Evolutionary conservation across 1,140 invertebrate species (phyloP), one percentile per base, ranked within the genome.

Genomic region (Dinoponera quadriceps): DNA sequence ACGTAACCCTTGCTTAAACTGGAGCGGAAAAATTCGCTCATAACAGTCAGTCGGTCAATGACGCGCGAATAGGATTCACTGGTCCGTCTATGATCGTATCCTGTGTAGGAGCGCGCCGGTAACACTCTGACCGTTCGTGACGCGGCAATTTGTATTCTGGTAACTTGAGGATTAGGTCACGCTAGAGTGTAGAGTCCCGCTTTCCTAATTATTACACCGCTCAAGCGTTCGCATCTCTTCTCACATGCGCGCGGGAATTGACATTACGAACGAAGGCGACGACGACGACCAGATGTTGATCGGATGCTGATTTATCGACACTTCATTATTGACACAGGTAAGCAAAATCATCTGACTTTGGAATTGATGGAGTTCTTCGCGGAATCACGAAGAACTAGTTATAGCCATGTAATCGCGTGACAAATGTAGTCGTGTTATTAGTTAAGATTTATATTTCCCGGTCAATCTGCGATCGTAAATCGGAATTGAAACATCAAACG

Each of bases 101-200:
- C 82, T 83, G 82, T 83, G 54, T 83, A 60, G 65, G 29, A 75
- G 59, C 49, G 59, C 16, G 57, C 51, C 9, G 33, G 33, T 57
- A 80, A 80, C 44, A 77, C 22, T 75, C 80, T 3, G 54, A 38
- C 33, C 44, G 48, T 59, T 82, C 44, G 83, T 84, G 54, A 69
- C 60, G 69, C 60, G 86, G 85, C 90, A 92, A 93, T 93, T 93
- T 93, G 89, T 93, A 92, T 92, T 93, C 92, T 91, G 91, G 91
- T 92, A 92, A 93, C 91, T 93, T 91, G 91, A 92, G 89, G 92
- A 93, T 92, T 93, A 93, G 92, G 92, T 93, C 93, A 93, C 91
- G 91, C 91, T 89, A 87, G 90, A 14, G 4, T 20, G 20, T 88
- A 89, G 87, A 92, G 90, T 88, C 90, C 89, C 92, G 91, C 91